Evolutionary conservation across 64 coral and sea anemone genomes (phyloP).

Genomic region (Astreopora myriophthalma): DNA sequence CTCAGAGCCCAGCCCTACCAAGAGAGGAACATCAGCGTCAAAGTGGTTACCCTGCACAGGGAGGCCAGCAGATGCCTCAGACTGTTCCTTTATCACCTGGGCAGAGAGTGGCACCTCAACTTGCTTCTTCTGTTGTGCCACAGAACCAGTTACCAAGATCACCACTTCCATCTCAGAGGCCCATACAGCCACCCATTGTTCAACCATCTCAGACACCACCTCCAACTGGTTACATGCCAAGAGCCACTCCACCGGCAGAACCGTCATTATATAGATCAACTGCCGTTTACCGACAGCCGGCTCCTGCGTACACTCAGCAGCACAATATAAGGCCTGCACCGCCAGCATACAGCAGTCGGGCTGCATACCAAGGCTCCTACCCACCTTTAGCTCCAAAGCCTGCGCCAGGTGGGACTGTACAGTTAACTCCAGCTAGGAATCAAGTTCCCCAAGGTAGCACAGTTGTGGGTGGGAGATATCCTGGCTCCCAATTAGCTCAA

Average conservation of each 20-base stretch:
- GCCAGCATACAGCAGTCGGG: conserved; percentile 21
- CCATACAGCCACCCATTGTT: background rate
- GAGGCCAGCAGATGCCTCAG: background rate
- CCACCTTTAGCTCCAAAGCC: conserved; percentile 42
- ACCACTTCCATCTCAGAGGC: background rate
- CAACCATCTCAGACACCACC: conserved; percentile 15
- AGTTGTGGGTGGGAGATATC: background rate
- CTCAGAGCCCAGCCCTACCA: background rate
- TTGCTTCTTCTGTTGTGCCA: background rate
- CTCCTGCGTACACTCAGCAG: conserved; percentile 24
- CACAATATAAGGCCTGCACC: conserved; percentile 1
- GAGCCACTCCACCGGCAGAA: background rate
- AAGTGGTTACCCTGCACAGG: background rate
- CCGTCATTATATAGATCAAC: background rate
- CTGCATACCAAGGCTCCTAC: background rate
- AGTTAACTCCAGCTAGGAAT: background rate
- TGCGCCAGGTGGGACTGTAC: conserved; percentile 47
- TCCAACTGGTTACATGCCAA: conserved; percentile 18
- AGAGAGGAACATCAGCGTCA: background rate
- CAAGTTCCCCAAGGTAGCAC: background rate
- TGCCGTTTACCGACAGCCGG: background rate
- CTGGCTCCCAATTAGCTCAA: background rate
- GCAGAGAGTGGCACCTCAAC: background rate
- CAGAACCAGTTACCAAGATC: background rate
- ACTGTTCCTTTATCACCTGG: background rate